Evolutionary conservation across 2,888 invertebrate genomes (phyloP).

Genomic region (Pachliopta kotzebuea): DNA sequence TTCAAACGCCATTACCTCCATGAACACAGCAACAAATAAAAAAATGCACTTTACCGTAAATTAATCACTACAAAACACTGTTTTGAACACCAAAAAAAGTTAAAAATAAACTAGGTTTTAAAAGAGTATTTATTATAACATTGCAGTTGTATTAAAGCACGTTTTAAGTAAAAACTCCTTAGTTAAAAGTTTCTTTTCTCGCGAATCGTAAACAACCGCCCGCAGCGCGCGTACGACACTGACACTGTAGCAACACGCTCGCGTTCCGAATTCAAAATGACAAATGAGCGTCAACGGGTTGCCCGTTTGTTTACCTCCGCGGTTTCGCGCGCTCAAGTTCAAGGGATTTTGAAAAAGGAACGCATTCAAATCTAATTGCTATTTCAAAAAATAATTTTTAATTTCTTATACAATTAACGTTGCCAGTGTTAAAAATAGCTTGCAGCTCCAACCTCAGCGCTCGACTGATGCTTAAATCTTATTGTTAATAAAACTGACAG

Average conservation of each 20-base stretch:
- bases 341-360: conserved; percentile 62
- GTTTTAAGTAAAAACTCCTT: conserved; percentile 3
- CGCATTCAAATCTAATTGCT: conserved; percentile 28
- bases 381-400: neutral
- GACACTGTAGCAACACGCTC: conserved; percentile 52
- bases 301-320: conserved; percentile 63
- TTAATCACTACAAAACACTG: conserved; percentile 35
- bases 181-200: conserved; percentile 32
- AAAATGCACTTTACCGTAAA: conserved; percentile 41
- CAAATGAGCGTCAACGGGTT: conserved; percentile 71
- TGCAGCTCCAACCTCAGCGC: too few relatives aligned
- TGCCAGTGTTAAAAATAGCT: too few relatives aligned
- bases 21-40: conserved; percentile 45
- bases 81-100: conserved; percentile 1
- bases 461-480: too few relatives aligned
- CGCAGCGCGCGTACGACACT: conserved; percentile 47
- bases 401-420: neutral
- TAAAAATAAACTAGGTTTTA: neutral
- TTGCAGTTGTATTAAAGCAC: neutral
- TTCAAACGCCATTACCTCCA: conserved; percentile 59
- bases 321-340: conserved; percentile 62
- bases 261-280: conserved; percentile 70
- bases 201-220: conserved; percentile 48
- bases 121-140: neutral
- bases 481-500: conserved; percentile 26